These are phyloP conservation scores for Carettochelys insculpta DNA, from an alignment of 2,113 vertebrate species.

Conservation along the genomic window DNA sequence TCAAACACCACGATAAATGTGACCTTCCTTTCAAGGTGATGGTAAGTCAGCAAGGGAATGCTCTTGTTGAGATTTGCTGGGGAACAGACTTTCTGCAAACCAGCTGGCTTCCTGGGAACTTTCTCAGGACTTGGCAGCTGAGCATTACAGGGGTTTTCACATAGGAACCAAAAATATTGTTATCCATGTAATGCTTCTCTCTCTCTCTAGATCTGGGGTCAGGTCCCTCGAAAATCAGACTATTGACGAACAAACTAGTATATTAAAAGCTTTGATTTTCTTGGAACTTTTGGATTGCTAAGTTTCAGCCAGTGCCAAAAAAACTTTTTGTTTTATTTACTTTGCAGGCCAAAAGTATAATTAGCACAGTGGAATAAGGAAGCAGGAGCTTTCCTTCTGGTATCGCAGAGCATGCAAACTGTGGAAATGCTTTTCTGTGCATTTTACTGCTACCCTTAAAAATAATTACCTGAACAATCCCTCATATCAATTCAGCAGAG, in stretches of 20 bases:
- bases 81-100: not conserved
- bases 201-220: conserved; percentile 17
- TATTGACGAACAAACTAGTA: conserved; percentile 45
- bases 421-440: not conserved
- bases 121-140: conserved; percentile 64
- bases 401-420: not conserved
- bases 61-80: not conserved
- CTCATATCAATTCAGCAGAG: not conserved
- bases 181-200: not conserved
- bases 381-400: not conserved
- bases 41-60: not conserved
- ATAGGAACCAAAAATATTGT: conserved; percentile 68
- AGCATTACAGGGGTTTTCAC: conserved; percentile 52
- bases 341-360: conserved; percentile 52
- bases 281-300: conserved; percentile 39
- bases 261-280: conserved; percentile 63
- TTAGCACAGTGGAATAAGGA: not conserved
- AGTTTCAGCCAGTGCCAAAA: conserved; percentile 57
- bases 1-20: not conserved
- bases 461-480: not conserved
- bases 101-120: conserved; percentile 60
- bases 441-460: not conserved
- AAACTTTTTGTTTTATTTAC: conserved; percentile 47
- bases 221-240: conserved; percentile 61
- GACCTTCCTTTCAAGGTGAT: not conserved